Evolutionary conservation across 64 coral and sea anemone species (phyloP), one percentile per base, ranked within the genome.

Genomic region (Porites lutea): DNA sequence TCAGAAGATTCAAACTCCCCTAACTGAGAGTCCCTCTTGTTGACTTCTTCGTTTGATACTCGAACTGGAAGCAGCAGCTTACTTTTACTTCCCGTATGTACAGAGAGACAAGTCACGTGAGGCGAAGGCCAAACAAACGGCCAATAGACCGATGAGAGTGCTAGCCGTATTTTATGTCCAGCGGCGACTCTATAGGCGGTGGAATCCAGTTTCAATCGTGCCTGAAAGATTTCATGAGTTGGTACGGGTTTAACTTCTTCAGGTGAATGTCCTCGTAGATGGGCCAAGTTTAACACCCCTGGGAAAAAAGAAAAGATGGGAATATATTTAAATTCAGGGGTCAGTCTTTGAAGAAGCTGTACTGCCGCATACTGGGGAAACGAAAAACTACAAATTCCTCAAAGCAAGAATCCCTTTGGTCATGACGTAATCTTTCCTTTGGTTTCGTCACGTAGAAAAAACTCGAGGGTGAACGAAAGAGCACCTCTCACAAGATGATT

Each of bases 61-160:
- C 95, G 91, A 44, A 90, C 55, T 16, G 95, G 88, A 72, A 96
- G 66, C 20, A 70, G 13, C n/a, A 96, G 74, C 47, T 62, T 88
- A 71, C 85, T 83, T 27, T 22, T 59, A 82, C 70, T 72, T 76
- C 91, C 82, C 12, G 78, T 87, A 53, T 89, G 87, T 65, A 96
- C 13, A 5, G 74, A 62, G 13, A 96, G 77, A 57, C 50, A 74
- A 19, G 95, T 75, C 18, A 67, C 59, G 8, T 59, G 64, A 2
- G 95, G 95, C 59, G 95, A 93, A 19, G 95, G 95, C 95, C 95
- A 96, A 14, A 93, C 81, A 18, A 76, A 53, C 4, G 95, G 95
- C 91, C 91, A 96, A 13, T 86, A 90, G 5, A 92, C 93, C 48
- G 92, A 88, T 21, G 95, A 93, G 70, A 96, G 73, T 3, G 95